Conservation (phyloP, 2,888 invertebrate genomes). For the Pantelozetes paolii region DNA sequence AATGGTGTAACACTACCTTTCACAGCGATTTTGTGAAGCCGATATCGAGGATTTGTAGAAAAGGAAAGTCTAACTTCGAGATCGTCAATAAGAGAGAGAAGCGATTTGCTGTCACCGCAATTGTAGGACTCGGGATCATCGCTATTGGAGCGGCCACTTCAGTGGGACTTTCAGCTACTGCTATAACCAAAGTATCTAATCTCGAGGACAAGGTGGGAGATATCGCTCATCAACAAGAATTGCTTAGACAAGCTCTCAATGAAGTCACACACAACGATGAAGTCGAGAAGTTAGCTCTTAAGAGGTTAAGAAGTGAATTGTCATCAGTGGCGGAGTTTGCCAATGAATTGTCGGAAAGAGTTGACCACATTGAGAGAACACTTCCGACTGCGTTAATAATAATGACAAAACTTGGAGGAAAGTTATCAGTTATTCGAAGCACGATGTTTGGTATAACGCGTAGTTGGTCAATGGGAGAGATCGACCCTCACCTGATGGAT, state of each 20-base stretch:
- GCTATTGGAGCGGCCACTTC: background rate
- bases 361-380: background rate
- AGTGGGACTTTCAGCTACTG: background rate
- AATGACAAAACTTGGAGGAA: conserved; percentile 6
- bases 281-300: background rate
- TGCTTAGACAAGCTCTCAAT: background rate
- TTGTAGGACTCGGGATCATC: background rate
- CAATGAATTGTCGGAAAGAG: background rate
- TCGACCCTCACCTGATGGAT: background rate
- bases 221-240: background rate
- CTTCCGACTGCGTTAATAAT: conserved; percentile 3
- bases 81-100: too few relatives aligned
- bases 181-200: background rate
- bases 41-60: background rate
- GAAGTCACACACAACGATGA: background rate
- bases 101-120: too few relatives aligned
- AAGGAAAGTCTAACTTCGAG: too few relatives aligned
- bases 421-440: background rate
- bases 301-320: background rate
- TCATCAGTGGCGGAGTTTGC: background rate
- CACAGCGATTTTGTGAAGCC: background rate
- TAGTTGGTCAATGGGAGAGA: background rate
- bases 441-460: background rate
- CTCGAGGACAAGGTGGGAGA: background rate
- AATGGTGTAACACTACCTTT: background rate